These are phyloP conservation scores for Drosophila sucinea DNA, from an alignment of 1,140 invertebrate genomes.

Conservation along the genomic window DNA sequence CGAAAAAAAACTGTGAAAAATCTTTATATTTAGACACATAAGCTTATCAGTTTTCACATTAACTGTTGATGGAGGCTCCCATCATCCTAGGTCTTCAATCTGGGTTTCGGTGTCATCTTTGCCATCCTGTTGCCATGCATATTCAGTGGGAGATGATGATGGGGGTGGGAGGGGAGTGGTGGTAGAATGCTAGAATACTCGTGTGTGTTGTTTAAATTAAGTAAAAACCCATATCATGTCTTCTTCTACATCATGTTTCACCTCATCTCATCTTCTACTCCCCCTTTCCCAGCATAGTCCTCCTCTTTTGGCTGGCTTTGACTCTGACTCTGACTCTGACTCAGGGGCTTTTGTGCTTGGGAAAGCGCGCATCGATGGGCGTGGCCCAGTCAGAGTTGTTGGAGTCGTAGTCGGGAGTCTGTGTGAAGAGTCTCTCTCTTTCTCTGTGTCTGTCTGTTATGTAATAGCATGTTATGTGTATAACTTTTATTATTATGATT, in stretches of 20 bases:
- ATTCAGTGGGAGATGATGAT: conserved; percentile 4
- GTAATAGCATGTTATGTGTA: conserved; percentile 80
- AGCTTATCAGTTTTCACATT: conserved; percentile 7
- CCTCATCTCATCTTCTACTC: conserved; percentile 14
- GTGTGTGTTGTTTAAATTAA: conserved; percentile 62
- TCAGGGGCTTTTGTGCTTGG: conserved; percentile 14
- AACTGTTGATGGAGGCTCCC: conserved; percentile 7
- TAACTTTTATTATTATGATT: conserved; percentile 81
- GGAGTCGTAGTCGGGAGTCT: not conserved
- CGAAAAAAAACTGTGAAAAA: not conserved
- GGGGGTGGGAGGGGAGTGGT: not conserved
- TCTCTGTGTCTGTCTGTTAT: conserved; percentile 56
- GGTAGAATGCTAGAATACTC: not conserved
- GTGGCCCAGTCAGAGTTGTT: conserved; percentile 12
- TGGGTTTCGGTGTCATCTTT: conserved; percentile 11
- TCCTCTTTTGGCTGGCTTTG: not conserved
- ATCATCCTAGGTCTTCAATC: not conserved
- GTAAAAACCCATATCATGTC: conserved; percentile 55
- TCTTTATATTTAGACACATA: conserved; percentile 2
- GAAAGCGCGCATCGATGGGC: conserved; percentile 16
- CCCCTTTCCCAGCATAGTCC: not conserved
- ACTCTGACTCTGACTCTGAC: not conserved
- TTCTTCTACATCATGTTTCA: conserved; percentile 4
- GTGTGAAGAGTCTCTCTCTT: conserved; percentile 15
- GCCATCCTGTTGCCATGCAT: conserved; percentile 23